phyloP scores from a whole-genome alignment of 2,113 vertebrate genomes.

The Nyctibius bracteatus region DNA sequence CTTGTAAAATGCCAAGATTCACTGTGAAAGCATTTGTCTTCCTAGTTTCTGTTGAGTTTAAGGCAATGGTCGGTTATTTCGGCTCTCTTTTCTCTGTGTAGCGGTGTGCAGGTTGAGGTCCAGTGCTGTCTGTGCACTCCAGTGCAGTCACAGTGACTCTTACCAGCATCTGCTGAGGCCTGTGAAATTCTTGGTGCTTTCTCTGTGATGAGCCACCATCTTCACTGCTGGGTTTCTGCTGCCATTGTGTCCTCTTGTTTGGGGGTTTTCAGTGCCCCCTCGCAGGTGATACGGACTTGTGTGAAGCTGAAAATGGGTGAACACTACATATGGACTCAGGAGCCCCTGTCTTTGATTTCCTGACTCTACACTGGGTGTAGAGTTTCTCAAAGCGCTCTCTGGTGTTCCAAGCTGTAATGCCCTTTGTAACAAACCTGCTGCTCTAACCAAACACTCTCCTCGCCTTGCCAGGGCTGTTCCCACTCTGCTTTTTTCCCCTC shows the following conservation, averaged over 20 bases:
- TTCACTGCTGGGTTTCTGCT: not conserved
- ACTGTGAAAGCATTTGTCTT: not conserved
- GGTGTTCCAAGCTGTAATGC: not conserved
- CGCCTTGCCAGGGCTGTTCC: not conserved
- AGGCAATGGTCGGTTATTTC: not conserved
- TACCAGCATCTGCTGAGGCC: not conserved
- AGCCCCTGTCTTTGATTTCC: not conserved
- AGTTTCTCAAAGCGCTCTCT: not conserved
- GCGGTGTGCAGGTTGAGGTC: not conserved
- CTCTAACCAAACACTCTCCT: not conserved
- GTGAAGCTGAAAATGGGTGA: not conserved
- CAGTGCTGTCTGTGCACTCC: not conserved
- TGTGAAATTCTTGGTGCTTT: not conserved
- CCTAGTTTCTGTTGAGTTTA: not conserved
- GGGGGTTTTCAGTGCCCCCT: not conserved
- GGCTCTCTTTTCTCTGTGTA: not conserved
- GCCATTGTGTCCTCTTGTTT: not conserved
- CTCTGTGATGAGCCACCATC: not conserved
- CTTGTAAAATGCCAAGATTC: not conserved
- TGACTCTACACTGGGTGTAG: accelerated
- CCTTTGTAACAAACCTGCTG: not conserved
- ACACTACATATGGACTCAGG: accelerated
- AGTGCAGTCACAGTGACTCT: not conserved
- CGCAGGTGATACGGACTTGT: not conserved
- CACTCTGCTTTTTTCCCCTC: not conserved